Evolutionary conservation across 1,140 invertebrate genomes (phyloP), one percentile per base, ranked within the genome.

Genomic region (Drosophila albomicans): DNA sequence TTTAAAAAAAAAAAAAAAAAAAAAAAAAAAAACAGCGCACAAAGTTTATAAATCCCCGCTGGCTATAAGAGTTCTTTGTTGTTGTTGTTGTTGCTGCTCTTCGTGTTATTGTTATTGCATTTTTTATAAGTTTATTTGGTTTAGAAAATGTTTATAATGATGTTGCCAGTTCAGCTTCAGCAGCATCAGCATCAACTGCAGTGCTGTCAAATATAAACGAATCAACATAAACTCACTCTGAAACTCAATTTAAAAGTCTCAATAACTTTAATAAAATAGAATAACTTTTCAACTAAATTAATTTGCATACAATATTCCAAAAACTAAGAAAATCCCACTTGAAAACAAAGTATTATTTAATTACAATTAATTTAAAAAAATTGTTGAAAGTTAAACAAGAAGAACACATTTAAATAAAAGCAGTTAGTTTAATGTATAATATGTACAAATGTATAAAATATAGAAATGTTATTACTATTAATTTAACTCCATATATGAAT

Each of bases 61-160:
- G 66, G 72, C 58, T 43, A n/a, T 49, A 49, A 7, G 65, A 51
- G 38, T 54, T 61, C 62, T 43, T 64, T 46, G n/a, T 32, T 56
- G 43, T 48, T 58, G 15, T n/a, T n/a, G n/a, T 7, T 30, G n/a
- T 13, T 32, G n/a, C 3, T 15, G 25, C 28, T 51, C 46, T 5
- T 5, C 10, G 10, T 61, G 25, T 59, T 58, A n/a, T 57, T 43
- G 54, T 28, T 58, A 57, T 57, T 57, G 38, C 41, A 46, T 46
- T 61, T 68, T 73, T 59, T 74, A 41, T 46, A 74, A 74, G 65
- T 74, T 61, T 56, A 68, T 68, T 68, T 74, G 65, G 65, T 56
- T 74, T 74, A 68, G 66, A 46, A 49, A 74, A 68, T 61, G 56
- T 56, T 61, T 46, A 68, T 74, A 74, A 74, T 68, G 57, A 61